Conservation (phyloP, 2,888 invertebrate species). For the Orthonychiurus folsomi region DNA sequence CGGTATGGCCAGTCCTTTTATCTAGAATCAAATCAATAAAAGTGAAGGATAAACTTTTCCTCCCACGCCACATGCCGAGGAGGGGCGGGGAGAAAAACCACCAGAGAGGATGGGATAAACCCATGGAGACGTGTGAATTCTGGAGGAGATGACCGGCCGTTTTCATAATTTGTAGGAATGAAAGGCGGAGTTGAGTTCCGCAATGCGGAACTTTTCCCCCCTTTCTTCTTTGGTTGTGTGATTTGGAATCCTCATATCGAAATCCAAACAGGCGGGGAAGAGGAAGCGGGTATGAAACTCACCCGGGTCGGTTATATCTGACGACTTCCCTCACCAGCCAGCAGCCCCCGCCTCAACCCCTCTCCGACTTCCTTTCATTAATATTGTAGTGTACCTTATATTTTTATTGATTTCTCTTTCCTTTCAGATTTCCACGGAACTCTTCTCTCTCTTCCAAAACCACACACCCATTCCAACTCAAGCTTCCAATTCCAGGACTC, state of each 20-base stretch:
- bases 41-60: neutral
- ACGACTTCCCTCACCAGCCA: neutral
- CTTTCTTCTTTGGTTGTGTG: neutral
- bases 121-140: neutral
- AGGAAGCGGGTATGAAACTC: no score
- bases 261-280: no score
- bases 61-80: no score
- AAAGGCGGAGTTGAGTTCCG: neutral
- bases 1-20: neutral
- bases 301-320: no score
- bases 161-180: conserved; percentile 1
- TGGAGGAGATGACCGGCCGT: neutral
- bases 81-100: no score
- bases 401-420: neutral
- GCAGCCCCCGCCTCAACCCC: neutral
- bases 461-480: no score
- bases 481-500: no score
- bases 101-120: neutral
- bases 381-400: conserved; percentile 1
- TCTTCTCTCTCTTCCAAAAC: no score
- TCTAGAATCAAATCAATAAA: neutral
- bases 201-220: neutral
- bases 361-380: neutral
- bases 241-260: no score
- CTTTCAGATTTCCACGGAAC: no score